These are phyloP conservation scores for Listronotus oregonensis DNA, from an alignment of 1,140 invertebrate genomes.

Conservation along the genomic window DNA sequence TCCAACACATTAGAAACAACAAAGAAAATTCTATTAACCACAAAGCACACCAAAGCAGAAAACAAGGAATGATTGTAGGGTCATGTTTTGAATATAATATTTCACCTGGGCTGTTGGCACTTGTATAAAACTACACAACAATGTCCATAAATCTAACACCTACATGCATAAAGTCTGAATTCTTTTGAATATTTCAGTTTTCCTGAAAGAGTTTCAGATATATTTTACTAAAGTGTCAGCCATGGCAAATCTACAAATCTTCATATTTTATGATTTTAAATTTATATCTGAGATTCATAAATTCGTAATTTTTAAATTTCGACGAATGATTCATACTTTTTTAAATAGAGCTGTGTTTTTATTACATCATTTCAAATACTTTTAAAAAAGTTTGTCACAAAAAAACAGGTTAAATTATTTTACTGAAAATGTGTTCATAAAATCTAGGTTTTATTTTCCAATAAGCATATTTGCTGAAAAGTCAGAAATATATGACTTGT, in stretches of 20 bases:
- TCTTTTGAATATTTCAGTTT: slow-evolving; percentile 39
- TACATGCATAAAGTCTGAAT: slow-evolving; percentile 29
- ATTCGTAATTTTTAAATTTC: slow-evolving; percentile 30
- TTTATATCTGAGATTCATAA: slow-evolving; percentile 22
- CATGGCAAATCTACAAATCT: slow-evolving; percentile 39
- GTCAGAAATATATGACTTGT: no score
- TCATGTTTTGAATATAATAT: slow-evolving; percentile 48
- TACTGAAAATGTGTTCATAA: no score
- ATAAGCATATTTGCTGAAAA: no score
- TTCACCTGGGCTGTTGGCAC: slow-evolving; percentile 49
- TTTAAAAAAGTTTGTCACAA: no score
- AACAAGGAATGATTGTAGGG: slow-evolving; percentile 30
- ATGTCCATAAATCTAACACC: slow-evolving; percentile 46
- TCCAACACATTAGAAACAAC: no score
- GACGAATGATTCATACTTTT: neutral
- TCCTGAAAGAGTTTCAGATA: slow-evolving; percentile 35
- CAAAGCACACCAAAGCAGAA: slow-evolving; percentile 3
- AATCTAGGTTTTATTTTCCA: no score
- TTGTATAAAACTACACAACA: slow-evolving; percentile 43
- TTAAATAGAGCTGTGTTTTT: neutral
- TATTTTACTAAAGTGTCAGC: slow-evolving; percentile 38
- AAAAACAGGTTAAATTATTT: no score
- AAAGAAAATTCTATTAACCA: neutral
- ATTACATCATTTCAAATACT: no score
- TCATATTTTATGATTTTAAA: slow-evolving; percentile 33